Percentiles rank a stretch among this genome's conserved stretches.
These are phyloP conservation scores for Dermochelys coriacea DNA, from an alignment of 2,797 vertebrate species.

Conservation along the genomic window DNA sequence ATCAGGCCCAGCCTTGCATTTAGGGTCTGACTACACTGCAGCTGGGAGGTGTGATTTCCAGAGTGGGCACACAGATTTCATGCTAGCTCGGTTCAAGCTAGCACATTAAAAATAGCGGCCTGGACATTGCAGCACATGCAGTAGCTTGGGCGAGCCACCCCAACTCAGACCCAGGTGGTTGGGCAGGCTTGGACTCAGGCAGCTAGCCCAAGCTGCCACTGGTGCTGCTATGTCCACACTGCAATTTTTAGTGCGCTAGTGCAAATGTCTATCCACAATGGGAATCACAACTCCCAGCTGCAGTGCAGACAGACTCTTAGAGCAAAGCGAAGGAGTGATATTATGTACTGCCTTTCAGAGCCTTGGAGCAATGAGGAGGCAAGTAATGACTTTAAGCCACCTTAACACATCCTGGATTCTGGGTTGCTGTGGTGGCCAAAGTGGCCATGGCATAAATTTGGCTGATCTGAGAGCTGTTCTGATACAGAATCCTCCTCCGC, in stretches of 20 bases:
- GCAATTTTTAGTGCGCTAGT: not conserved
- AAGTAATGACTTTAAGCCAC: not conserved
- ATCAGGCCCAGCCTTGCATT: not conserved
- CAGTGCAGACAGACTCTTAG: not conserved
- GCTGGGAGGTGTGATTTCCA: too few species aligned
- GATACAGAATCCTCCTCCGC: not conserved
- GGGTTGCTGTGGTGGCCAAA: not conserved
- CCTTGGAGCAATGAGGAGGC: not conserved
- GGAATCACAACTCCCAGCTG: not conserved
- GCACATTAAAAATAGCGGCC: not conserved
- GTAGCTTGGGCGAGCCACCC: not conserved
- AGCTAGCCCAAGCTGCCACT: not conserved
- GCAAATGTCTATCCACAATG: not conserved
- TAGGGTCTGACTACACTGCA: not conserved
- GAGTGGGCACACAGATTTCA: not conserved
- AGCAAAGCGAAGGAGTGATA: not conserved
- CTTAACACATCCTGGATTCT: not conserved
- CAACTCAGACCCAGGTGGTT: not conserved
- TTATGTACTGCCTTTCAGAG: not conserved
- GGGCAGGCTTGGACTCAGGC: not conserved
- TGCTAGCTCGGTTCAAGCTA: not conserved
- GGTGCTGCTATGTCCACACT: not conserved
- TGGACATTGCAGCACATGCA: not conserved
- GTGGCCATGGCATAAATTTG: not conserved
- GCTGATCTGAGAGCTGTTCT: not conserved